Percentiles rank a stretch among this genome's conserved stretches.
These are phyloP conservation scores for Solenopsis invicta DNA, from an alignment of 1,140 invertebrate genomes.

Conservation along the genomic window DNA sequence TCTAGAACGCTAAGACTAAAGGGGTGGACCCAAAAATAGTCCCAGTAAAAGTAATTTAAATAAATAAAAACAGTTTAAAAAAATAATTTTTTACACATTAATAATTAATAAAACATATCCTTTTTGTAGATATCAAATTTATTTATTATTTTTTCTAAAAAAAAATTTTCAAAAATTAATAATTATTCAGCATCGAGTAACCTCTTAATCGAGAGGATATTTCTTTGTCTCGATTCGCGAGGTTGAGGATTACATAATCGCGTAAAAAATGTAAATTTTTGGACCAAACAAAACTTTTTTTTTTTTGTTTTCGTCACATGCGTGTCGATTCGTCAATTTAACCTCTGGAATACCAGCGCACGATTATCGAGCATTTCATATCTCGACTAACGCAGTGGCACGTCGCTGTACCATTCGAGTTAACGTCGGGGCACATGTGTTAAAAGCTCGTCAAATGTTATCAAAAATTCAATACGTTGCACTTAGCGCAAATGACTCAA, in stretches of 20 bases:
- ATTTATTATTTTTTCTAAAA: too few relatives aligned
- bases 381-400: not conserved
- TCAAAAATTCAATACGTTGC: constrained; percentile 13
- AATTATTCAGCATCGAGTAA: too few relatives aligned
- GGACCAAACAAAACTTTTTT: not conserved
- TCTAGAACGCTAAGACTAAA: too few relatives aligned
- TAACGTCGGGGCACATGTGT: not conserved
- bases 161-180: too few relatives aligned
- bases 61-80: too few relatives aligned
- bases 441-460: constrained; percentile 3
- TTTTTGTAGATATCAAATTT: too few relatives aligned
- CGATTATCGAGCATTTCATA: constrained; percentile 24
- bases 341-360: constrained; percentile 16
- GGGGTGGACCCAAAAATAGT: too few relatives aligned
- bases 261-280: not conserved
- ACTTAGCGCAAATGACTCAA: not conserved
- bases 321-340: constrained; percentile 15
- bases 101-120: too few relatives aligned
- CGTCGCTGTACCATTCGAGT: not conserved
- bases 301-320: not conserved
- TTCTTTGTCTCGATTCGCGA: not conserved
- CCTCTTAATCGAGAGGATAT: not conserved
- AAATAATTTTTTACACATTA: too few relatives aligned
- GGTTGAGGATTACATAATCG: not conserved
- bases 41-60: too few relatives aligned